A percentile compares a stretch with the other conserved stretches of the same genome.
phyloP scores from a whole-genome alignment of 2,113 vertebrate species.

The Actenoides lindsayi region DNA sequence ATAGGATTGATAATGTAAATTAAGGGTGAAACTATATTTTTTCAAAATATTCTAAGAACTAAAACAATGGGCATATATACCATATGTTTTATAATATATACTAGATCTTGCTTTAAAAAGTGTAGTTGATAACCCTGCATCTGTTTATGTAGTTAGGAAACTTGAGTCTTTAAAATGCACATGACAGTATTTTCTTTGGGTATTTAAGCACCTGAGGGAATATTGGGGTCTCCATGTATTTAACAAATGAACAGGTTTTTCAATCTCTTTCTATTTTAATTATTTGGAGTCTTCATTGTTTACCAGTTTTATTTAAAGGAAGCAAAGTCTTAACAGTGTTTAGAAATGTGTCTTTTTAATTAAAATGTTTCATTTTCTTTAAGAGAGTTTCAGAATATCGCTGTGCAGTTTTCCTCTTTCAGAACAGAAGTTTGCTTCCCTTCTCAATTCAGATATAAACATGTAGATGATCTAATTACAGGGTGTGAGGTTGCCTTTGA shows the following conservation, averaged over 20 bases:
- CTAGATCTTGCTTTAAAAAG: neutral
- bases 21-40: neutral
- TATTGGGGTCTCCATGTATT: neutral
- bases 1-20: neutral
- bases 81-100: neutral
- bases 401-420: neutral
- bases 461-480: conserved; percentile 60
- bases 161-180: neutral
- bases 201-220: neutral
- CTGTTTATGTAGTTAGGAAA: neutral
- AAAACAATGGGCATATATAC: neutral
- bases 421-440: neutral
- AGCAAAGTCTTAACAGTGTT: neutral
- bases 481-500: conserved; percentile 86
- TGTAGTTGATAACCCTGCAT: neutral
- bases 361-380: neutral
- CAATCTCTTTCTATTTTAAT: neutral
- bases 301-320: neutral
- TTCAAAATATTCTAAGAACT: neutral
- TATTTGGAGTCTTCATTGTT: neutral
- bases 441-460: neutral
- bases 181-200: neutral
- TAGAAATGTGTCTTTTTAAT: neutral
- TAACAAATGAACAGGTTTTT: neutral
- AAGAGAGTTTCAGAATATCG: neutral